These are phyloP conservation scores for Idaea dimidiata DNA, from an alignment of 2,888 invertebrate species.

Conservation along the genomic window DNA sequence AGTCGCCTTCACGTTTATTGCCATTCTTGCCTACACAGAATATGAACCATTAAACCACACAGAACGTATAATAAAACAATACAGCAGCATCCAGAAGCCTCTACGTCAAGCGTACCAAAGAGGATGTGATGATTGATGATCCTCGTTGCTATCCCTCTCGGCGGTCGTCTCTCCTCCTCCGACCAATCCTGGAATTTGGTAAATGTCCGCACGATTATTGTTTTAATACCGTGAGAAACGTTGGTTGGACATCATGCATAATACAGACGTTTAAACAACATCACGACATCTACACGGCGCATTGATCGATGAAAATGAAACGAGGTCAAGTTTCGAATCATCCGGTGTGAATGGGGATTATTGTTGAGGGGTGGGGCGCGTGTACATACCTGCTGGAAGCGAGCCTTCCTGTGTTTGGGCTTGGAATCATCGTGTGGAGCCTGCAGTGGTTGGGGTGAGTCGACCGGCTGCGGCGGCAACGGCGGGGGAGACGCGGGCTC, in stretches of 20 bases:
- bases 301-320: not conserved
- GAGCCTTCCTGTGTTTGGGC: conserved; percentile 92
- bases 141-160: conserved; percentile 78
- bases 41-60: not conserved
- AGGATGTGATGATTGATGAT: conserved; percentile 79
- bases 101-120: conserved; percentile 57
- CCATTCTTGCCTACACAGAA: conserved; percentile 70
- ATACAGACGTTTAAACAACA: not conserved
- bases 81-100: conserved; percentile 10
- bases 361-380: not conserved
- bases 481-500: conserved; percentile 44
- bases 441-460: conserved; percentile 54
- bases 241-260: conserved; percentile 20
- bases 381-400: conserved; percentile 88
- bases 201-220: conserved; percentile 17
- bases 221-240: conserved; percentile 6
- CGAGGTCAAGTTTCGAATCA: not conserved
- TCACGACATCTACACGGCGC: not conserved
- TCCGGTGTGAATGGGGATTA: not conserved
- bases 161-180: conserved; percentile 77
- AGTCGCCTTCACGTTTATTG: conserved; percentile 71
- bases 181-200: conserved; percentile 68
- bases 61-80: conserved; percentile 12
- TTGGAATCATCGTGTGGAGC: conserved; percentile 55
- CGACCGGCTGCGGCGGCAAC: conserved; percentile 58